Conservation (phyloP, 2,797 vertebrate genomes). For the Harpagifer antarcticus region DNA sequence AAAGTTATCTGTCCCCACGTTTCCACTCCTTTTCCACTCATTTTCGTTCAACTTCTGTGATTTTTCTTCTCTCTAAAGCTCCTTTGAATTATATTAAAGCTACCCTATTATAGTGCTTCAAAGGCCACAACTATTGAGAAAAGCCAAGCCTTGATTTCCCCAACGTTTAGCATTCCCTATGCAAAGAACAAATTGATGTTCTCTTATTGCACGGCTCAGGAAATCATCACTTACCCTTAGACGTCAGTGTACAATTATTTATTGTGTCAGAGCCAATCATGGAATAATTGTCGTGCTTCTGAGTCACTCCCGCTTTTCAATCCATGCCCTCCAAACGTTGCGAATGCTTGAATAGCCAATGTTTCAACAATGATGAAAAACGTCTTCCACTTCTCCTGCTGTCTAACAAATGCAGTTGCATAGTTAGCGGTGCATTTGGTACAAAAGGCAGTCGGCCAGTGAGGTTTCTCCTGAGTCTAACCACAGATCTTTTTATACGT, state of each 20-base stretch:
- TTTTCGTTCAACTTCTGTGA: background rate
- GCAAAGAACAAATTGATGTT: constrained; percentile 1
- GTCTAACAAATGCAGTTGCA: constrained; percentile 15
- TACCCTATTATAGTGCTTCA: background rate
- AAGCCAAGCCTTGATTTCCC: background rate
- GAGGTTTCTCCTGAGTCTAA: constrained; percentile 40
- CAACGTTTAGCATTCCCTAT: background rate
- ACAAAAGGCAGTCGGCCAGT: constrained; percentile 8
- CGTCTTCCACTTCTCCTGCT: background rate
- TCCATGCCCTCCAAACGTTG: background rate
- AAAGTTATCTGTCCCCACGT: constrained; percentile 19
- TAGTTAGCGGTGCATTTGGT: constrained; percentile 3
- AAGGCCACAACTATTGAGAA: background rate
- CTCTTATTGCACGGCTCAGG: background rate
- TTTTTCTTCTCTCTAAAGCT: constrained; percentile 14
- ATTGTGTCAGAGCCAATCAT: background rate
- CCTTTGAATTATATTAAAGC: constrained; percentile 4
- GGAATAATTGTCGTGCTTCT: background rate
- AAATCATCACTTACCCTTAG: background rate
- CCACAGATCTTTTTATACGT: constrained; percentile 27
- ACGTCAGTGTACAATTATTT: background rate
- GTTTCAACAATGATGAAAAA: background rate
- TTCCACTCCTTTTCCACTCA: constrained; percentile 40
- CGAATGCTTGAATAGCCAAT: background rate
- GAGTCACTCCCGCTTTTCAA: background rate